Evolutionary conservation across 2,113 vertebrate genomes (phyloP).

Genomic region (Synchiropus splendidus): DNA sequence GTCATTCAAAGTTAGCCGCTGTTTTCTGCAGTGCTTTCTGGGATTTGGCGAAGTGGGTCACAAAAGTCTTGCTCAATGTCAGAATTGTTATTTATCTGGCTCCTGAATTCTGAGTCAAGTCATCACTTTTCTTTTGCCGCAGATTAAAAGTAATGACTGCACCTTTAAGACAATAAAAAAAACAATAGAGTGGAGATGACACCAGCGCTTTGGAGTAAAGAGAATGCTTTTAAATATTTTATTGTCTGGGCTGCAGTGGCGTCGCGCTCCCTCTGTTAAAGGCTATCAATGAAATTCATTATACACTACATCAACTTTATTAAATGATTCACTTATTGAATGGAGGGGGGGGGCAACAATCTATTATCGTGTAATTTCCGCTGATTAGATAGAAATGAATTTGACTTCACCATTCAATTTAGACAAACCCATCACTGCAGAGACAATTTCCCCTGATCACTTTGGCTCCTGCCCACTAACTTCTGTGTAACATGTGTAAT

Average conservation of each 20-base stretch:
- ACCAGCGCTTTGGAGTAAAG: too few species aligned
- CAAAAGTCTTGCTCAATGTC: too few species aligned
- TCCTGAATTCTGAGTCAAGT: too few species aligned
- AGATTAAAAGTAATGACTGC: too few species aligned
- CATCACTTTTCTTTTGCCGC: too few species aligned
- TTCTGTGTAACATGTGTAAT: constrained; percentile 49
- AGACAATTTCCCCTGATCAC: constrained; percentile 32
- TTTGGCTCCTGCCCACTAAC: constrained; percentile 41
- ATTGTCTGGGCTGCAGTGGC: constrained; percentile 16
- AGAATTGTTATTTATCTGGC: too few species aligned
- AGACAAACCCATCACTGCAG: constrained; percentile 34
- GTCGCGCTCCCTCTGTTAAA: constrained; percentile 11
- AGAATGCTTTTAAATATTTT: constrained; percentile 25
- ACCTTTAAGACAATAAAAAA: too few species aligned
- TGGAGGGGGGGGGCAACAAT: constrained; percentile 8
- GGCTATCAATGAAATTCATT: constrained; percentile 26
- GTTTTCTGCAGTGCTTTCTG: too few species aligned
- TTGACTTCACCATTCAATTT: constrained; percentile 25
- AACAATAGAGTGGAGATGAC: too few species aligned
- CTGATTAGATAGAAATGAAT: constrained; percentile 25
- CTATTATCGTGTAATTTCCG: constrained; percentile 35
- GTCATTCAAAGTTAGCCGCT: too few species aligned
- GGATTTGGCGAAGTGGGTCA: too few species aligned
- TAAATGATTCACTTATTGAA: constrained; percentile 26
- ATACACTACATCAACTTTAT: constrained; percentile 20